Conservation (phyloP, 2,797 vertebrate genomes). For the Echeneis naucrates region DNA sequence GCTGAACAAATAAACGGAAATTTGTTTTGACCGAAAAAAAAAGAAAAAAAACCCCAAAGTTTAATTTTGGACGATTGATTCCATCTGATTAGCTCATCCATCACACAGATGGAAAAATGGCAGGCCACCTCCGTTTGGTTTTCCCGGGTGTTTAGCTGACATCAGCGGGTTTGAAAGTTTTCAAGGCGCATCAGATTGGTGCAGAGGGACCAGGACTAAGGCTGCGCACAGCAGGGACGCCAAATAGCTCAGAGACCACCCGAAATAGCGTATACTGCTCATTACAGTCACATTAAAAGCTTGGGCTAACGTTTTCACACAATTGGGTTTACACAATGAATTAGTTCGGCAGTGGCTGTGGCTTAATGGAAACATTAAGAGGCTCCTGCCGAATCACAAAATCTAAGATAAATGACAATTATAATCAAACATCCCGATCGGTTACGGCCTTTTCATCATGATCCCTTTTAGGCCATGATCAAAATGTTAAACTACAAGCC, state of each 20-base stretch:
- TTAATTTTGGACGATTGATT: too few species aligned
- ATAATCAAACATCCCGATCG: too few species aligned
- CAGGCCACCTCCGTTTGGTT: neutral
- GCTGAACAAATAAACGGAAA: neutral
- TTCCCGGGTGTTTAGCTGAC: constrained; percentile 32
- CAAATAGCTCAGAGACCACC: constrained; percentile 3
- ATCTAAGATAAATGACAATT: neutral
- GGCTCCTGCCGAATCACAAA: neutral
- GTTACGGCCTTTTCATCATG: neutral
- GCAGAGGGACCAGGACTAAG: constrained; percentile 28
- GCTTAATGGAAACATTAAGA: neutral
- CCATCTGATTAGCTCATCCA: too few species aligned
- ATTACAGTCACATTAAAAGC: too few species aligned
- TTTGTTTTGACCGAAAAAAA: neutral
- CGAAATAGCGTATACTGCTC: neutral
- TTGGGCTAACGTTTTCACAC: neutral
- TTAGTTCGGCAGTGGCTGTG: neutral
- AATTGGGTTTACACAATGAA: too few species aligned
- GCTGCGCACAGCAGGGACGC: constrained; percentile 18
- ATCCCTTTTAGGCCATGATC: neutral
- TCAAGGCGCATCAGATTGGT: constrained; percentile 4
- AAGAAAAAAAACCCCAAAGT: neutral
- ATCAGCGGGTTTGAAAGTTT: constrained; percentile 51
- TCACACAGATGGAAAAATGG: neutral
- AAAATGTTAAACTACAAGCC: neutral